Evolutionary conservation across 2,888 invertebrate genomes (phyloP).

Genomic region (Pherbina coryleti): DNA sequence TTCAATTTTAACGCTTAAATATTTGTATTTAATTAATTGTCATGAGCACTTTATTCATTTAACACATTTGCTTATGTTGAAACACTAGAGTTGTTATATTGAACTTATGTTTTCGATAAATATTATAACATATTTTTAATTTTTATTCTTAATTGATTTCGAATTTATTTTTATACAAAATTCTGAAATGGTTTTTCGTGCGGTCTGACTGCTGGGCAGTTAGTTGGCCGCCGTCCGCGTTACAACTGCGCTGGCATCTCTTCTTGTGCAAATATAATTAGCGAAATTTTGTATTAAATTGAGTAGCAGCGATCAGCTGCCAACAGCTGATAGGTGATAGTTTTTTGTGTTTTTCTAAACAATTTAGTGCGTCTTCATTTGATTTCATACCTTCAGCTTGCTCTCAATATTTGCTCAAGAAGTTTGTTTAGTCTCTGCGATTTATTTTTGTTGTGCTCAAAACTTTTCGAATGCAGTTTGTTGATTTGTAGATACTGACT

Average conservation of each 20-base stretch:
- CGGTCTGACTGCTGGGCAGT: neutral
- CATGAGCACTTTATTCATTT: neutral
- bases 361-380: neutral
- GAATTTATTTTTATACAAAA: neutral
- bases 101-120: neutral
- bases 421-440: too few relatives aligned
- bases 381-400: neutral
- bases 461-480: too few relatives aligned
- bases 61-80: neutral
- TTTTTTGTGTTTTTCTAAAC: neutral
- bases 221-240: conserved; percentile 16
- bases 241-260: conserved; percentile 10
- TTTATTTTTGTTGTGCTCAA: too few relatives aligned
- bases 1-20: neutral
- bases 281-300: neutral
- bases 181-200: neutral
- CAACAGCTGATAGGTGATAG: conserved; percentile 1
- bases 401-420: neutral
- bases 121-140: neutral
- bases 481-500: too few relatives aligned
- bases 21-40: neutral
- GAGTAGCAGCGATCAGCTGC: neutral
- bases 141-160: neutral
- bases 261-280: conserved; percentile 9
- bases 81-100: neutral